Evolutionary conservation across 2,797 vertebrate genomes (phyloP), one percentile per base, ranked within the genome.

Genomic region (Labroides dimidiatus): DNA sequence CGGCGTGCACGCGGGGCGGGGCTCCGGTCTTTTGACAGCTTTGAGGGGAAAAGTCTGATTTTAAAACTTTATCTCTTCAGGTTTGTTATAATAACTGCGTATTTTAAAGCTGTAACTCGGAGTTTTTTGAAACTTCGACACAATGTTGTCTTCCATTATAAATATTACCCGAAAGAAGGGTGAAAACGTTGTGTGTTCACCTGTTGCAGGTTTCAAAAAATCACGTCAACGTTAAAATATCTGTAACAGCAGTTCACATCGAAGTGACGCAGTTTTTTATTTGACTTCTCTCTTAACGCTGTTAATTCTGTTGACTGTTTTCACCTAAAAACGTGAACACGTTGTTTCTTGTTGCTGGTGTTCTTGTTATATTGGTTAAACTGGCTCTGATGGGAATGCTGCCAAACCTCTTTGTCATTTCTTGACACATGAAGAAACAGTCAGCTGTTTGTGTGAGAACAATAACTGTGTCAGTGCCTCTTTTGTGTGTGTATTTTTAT

Each of bases 321-420:
- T 12, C 0, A 8, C 4, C 16, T 36, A 0, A 0, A 6, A 0
- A 6, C 1, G 14, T 14, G 5, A 14, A 11, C 59, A 30, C 21
- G 49, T 54, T 19, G 41, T 1, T 1, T 27, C 20, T 3, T 59
- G 33, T 24, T 12, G 9, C 5, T 37, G 14, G 3, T 59, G 12
- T 30, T 61, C 8, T 16, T 55, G 27, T 20, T 1, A 19, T 11
- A 1, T 13, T 23, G 15, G 45, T 43, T 21, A 3, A 15, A 81
- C 75, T 45, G 72, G 69, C 53, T 81, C 15, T 56, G 2, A 1
- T 1, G 4, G 42, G 64, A 84, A 84, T 70, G 69, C 1, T 17
- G 74, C 53, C 75, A 54, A 23, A 70, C 77, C 20, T 71, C 59
- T 45, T 33, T 48, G 4, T 48, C 45, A 20, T 14, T 48, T 23